Base-by-base conservation (phyloP, 2,113 vertebrate species). In the Ailuropoda melanoleuca region DNA sequence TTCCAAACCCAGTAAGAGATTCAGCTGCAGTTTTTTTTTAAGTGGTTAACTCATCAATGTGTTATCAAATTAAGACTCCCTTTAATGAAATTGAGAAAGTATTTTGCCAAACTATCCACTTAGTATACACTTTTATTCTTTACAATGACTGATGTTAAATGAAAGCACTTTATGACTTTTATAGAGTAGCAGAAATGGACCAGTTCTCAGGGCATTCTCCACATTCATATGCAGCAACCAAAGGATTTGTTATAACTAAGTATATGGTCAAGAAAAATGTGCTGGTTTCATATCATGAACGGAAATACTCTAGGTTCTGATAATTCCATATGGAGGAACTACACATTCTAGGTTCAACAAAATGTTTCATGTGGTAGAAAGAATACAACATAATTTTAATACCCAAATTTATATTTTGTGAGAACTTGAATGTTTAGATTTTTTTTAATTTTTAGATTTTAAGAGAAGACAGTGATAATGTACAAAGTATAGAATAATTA, bases 1-100 rank as follows among this genome's bases (percentile, higher is more conserved):
- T 82, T 81, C 84, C 88, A 93, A 92, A 95, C 90, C 82, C 95
- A 90, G 46, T 78, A 88, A 85, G 66, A 97, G 88, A 62, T 92
- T 75, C 94, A 96, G 70, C 56, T 60, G 24, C 31, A 92, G 29
- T 8, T 66, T 37, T 74, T 62, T 64, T 81, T 64, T n/a, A 19
- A 97, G 80, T 88, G 48, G 37, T 82, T 89, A 96, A 81, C 21
- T 91, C n/a, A 80, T 37, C 24, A 85, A 10, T 91, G 77, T 86
- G 64, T 86, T 64, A 46, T 34, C 8, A 31, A 94, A 72, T 50
- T 58, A 97, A 81, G 68, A 88, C 31, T 70, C 34, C 39, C 21
- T 78, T 90, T 91, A 84, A 81, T 85, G 34, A 75, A 94, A 97
- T 0, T 48, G 29, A 81, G 64, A 96, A 97, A 81, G 43, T 82